Evolutionary conservation across 1,140 invertebrate species (phyloP).

Genomic region (Papilio dardanus): DNA sequence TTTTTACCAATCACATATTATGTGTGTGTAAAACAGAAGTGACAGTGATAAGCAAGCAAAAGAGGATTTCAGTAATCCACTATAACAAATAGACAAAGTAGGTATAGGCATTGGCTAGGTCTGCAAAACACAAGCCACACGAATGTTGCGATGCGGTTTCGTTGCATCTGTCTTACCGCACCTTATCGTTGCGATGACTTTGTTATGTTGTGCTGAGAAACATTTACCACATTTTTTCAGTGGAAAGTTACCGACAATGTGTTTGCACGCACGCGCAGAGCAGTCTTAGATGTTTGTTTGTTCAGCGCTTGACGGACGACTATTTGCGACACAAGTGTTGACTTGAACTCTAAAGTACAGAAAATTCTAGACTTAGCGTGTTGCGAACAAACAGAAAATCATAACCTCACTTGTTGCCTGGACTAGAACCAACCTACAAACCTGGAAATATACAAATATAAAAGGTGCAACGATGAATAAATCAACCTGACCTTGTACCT

Average conservation of each 20-base stretch:
- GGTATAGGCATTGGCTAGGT: neutral
- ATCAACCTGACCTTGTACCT: no score
- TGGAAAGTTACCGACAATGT: neutral
- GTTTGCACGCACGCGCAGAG: neutral
- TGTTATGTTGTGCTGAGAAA: neutral
- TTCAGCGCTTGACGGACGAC: neutral
- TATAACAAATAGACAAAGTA: neutral
- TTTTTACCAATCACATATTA: no score
- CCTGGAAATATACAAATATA: no score
- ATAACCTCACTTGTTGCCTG: no score
- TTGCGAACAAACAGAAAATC: neutral
- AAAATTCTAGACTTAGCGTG: neutral
- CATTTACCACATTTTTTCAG: neutral
- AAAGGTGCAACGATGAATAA: neutral
- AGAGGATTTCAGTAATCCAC: neutral
- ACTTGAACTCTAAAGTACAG: neutral
- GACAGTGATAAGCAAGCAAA: no score
- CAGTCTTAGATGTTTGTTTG: neutral
- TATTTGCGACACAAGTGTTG: neutral
- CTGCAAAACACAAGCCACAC: neutral
- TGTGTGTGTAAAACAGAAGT: no score
- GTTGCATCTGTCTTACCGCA: neutral
- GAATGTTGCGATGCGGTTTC: neutral
- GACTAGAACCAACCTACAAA: no score
- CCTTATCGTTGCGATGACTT: neutral